Conservation (phyloP, 2,113 vertebrate genomes). For the Prunella fulvescens region DNA sequence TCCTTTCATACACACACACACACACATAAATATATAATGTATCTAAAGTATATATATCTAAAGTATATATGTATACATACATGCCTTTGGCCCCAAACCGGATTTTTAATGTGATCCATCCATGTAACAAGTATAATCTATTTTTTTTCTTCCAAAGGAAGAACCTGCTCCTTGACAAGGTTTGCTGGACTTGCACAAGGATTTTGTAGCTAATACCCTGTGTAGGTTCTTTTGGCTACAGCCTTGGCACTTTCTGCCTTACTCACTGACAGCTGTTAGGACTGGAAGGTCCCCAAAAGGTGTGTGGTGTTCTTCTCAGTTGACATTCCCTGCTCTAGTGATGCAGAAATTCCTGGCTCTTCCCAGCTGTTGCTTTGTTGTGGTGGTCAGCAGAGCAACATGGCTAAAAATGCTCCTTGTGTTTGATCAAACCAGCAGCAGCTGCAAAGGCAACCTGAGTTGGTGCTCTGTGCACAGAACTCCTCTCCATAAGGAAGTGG, state of each 20-base stretch:
- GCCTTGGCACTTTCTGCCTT: background rate
- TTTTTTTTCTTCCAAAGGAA: too few species aligned
- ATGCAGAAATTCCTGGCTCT: background rate
- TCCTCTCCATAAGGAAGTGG: slow-evolving; percentile 39
- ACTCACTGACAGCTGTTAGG: background rate
- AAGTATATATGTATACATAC: background rate
- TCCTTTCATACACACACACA: too few species aligned
- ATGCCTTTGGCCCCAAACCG: background rate
- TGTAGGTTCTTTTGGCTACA: background rate
- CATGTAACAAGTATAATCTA: background rate
- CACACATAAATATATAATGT: too few species aligned
- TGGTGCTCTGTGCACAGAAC: background rate
- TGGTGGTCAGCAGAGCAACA: background rate
- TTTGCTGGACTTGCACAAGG: background rate
- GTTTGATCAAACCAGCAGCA: background rate
- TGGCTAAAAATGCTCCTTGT: background rate
- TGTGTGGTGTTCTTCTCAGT: background rate
- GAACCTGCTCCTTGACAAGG: background rate
- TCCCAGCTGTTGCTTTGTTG: background rate
- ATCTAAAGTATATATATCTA: too few species aligned
- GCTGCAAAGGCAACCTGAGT: background rate
- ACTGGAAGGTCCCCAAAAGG: background rate
- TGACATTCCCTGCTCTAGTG: background rate
- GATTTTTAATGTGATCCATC: background rate
- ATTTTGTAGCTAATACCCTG: background rate